Conservation (phyloP, 1,140 invertebrate species). For the Himalopsyche phryganea region DNA sequence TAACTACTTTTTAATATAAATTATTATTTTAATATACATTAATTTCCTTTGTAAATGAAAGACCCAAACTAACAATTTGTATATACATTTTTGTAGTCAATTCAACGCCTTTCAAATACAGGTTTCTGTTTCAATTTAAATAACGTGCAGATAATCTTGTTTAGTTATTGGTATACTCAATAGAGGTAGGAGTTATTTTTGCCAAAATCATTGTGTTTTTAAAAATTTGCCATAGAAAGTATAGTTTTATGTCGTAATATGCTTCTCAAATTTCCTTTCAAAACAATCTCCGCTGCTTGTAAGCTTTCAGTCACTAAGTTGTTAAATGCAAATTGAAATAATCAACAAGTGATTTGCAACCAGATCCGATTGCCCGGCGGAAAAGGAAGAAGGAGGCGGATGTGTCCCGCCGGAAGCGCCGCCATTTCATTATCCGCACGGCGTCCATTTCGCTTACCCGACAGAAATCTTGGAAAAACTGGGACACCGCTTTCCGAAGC, state of each 20-base stretch:
- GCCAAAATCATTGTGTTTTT: no score
- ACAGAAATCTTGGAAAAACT: constrained; percentile 57
- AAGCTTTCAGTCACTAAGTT: no score
- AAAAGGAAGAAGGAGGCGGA: constrained; percentile 37
- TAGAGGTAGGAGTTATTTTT: no score
- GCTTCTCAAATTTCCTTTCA: neutral
- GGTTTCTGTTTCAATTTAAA: no score
- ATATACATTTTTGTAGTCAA: no score
- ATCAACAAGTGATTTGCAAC: constrained; percentile 1
- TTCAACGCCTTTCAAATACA: no score
- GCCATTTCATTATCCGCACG: constrained; percentile 32
- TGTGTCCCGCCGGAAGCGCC: constrained; percentile 37
- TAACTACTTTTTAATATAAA: neutral
- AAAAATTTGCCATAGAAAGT: no score
- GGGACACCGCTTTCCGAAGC: constrained; percentile 48
- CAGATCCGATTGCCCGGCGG: constrained; percentile 8
- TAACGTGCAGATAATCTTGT: no score
- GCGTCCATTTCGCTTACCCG: constrained; percentile 33
- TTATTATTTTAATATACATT: neutral
- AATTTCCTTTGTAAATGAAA: no score
- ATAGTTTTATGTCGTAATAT: no score
- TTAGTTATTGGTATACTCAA: no score
- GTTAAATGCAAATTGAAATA: neutral
- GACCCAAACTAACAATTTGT: no score
- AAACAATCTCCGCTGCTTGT: constrained; percentile 1